Evolutionary conservation across 2,113 vertebrate species (phyloP).

Genomic region (Jacana jacana): DNA sequence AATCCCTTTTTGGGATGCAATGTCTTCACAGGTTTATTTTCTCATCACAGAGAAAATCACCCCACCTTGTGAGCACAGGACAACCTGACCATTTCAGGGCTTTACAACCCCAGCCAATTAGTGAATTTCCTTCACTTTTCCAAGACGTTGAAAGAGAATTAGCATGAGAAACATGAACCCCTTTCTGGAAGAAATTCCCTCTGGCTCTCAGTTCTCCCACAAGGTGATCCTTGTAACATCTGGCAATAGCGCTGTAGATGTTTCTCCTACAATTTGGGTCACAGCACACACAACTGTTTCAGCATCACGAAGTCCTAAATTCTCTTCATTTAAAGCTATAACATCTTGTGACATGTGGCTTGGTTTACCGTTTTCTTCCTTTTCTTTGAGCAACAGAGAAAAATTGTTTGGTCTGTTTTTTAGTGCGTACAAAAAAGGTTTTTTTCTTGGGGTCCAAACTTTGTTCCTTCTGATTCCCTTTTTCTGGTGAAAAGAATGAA

Average conservation of each 20-base stretch:
- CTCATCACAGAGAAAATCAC: not conserved
- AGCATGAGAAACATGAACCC: not conserved
- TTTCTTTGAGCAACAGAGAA: not conserved
- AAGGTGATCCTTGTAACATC: not conserved
- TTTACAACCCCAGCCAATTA: not conserved
- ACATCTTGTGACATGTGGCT: not conserved
- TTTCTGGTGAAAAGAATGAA: not conserved
- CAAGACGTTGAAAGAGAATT: not conserved
- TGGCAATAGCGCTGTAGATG: not conserved
- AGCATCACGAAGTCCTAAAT: not conserved
- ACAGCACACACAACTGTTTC: not conserved
- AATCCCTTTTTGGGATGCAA: not conserved
- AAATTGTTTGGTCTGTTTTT: not conserved
- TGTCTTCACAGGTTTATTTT: not conserved
- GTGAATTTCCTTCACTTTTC: not conserved
- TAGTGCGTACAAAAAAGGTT: not conserved
- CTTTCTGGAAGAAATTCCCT: not conserved
- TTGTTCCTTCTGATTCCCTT: not conserved
- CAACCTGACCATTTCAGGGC: not conserved
- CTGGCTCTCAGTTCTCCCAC: not conserved
- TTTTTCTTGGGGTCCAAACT: not conserved
- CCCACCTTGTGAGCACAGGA: too few species aligned
- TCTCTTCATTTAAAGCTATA: not conserved
- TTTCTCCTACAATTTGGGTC: conserved; percentile 16
- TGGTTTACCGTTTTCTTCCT: not conserved